Base-by-base conservation (phyloP, 1,140 invertebrate species). In the Batillaria attramentaria region DNA sequence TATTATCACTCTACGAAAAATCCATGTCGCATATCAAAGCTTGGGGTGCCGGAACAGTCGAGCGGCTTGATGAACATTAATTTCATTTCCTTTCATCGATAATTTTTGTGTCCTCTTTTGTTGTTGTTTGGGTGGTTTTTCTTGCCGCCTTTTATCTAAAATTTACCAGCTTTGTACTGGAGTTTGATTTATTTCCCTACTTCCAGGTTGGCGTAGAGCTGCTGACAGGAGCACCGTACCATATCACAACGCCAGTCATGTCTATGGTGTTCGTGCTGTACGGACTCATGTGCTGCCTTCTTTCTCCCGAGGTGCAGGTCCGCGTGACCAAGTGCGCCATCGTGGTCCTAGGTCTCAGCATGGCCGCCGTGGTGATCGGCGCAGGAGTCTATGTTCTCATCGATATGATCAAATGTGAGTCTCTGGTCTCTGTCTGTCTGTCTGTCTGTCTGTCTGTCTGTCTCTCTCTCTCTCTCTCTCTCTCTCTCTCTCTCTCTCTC, bases 361-460 rank as follows among this genome's bases (percentile, higher is more conserved):
- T 84, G 75, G 42, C 69, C 10, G 70, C 46, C 16, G 78, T 84
- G 6, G 81, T 84, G 24, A 60, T 83, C 16, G 83, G 78, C 6
- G 81, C 81, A 10, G 78, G 79, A 5, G 60, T 80, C 31, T 83
- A 72, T 57, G 75, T 84, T 31, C 41, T 84, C 10, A 39, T 18
- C 20, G 83, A 84, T 46, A 72, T 84, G 31, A 66, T 79, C 13
- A 75, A 37, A 74, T 78, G 83, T 82, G 54, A 79, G 77, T 66
- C 1, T 35, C 62, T 66, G 62, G 8, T 66, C 10, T 66, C 31
- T 66, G 8, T 66, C 33, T 66, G 31, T 2, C 8, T 33, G 31
- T 66, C 33, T 66, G 28, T 37, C 31, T 35, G 62, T 6, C 0
- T 66, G 28, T 66, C 31, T 66, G 62, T 66, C 33, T 66, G 62